phyloP scores from a whole-genome alignment of 2,888 invertebrate species.

The Lithophane leautieri region DNA sequence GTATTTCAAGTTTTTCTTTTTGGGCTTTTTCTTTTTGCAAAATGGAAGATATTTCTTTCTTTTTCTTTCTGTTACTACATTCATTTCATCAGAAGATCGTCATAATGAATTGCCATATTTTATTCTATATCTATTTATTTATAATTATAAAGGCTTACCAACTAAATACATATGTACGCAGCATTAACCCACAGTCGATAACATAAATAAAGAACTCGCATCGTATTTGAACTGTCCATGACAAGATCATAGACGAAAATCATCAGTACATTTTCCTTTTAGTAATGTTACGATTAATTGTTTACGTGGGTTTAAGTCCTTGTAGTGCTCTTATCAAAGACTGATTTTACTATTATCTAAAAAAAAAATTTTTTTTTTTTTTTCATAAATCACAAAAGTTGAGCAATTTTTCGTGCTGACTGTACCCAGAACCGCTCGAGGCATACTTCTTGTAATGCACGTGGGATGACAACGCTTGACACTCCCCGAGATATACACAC shows the following conservation, averaged over 20 bases:
- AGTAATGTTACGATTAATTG: background rate
- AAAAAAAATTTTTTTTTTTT: background rate
- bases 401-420: slow-evolving; percentile 20
- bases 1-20: no score
- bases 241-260: background rate
- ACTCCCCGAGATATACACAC: slow-evolving; percentile 58
- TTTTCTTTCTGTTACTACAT: background rate
- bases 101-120: background rate
- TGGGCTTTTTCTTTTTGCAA: no score
- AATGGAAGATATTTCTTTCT: no score
- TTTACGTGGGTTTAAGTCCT: background rate
- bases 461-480: slow-evolving; percentile 74
- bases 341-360: background rate
- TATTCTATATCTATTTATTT: background rate
- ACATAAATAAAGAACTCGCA: no score
- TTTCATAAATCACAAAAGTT: background rate
- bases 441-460: slow-evolving; percentile 78
- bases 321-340: background rate
- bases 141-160: background rate
- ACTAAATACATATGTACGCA: background rate
- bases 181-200: no score
- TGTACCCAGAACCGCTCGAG: slow-evolving; percentile 74
- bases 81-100: no score
- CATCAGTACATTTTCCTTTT: background rate
- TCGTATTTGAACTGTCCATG: background rate